Base-by-base conservation (phyloP, 2,113 vertebrate species). In the Sebastes fasciatus region DNA sequence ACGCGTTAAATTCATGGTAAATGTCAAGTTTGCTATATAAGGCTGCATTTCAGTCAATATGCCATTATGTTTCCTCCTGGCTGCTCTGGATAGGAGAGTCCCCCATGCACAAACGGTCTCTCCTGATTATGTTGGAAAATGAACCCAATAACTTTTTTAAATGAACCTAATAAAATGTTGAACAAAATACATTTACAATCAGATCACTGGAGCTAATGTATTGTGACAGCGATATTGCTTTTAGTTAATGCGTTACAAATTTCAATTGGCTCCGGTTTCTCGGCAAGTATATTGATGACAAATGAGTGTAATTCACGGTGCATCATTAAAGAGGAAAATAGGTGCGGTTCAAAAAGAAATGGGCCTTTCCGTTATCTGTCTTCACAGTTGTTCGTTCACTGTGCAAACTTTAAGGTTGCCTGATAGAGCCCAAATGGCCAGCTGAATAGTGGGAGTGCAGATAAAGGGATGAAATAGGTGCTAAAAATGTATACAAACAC, bases 361-460 rank as follows among this genome's bases (percentile, higher is more conserved):
- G 51, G 6, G 23, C 19, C 8, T n/a, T n/a, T 45, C 62, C 0
- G 2, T 34, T n/a, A 4, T 49, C 63, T 42, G 11, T 49, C 46
- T 45, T 70, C 5, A 14, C 2, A 43, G 13, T 55, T 77, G 7
- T 45, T 67, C 49, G 48, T 60, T 62, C 46, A 19, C 23, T 66
- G 42, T n/a, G 34, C 6, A 74, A 60, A 61, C 46, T 69, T 63
- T 8, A 55, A 81, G 23, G 42, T 74, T 62, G 55, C n/a, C 14
- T 46, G 4, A 69, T 17, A 26, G 46, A 81, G 60, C 77, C 49
- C 13, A 26, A 49, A 74, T 57, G 19, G 19, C 67, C 83, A 86
- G 83, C 79, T 79, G 61, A 88, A 86, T 48, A 60, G 74, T 86
- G 74, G 74, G 87, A 77, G 62, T 79, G 58, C 10, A n/a, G 48